Evolutionary conservation across 2,113 vertebrate genomes (phyloP).

Genomic region (Genyomyrus donnyi): DNA sequence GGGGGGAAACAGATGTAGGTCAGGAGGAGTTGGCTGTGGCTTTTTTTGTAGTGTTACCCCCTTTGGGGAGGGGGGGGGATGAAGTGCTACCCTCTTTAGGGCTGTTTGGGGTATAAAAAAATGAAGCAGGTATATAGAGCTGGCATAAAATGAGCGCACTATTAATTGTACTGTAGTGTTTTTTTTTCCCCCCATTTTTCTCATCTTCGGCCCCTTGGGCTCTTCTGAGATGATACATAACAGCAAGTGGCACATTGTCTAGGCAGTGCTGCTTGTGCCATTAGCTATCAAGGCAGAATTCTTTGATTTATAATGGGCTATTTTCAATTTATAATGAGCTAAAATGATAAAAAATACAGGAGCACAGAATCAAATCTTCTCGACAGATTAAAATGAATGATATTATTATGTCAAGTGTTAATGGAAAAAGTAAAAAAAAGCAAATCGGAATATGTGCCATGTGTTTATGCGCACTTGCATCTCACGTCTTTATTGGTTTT

Average conservation of each 20-base stretch:
- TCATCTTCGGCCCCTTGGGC: background rate
- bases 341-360: constrained; percentile 9
- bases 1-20: background rate
- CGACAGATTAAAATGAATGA: background rate
- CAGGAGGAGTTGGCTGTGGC: background rate
- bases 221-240: background rate
- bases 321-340: constrained; percentile 6
- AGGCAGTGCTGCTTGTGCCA: background rate
- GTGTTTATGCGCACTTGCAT: background rate
- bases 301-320: constrained; percentile 4
- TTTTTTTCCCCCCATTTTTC: background rate
- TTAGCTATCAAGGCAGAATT: background rate
- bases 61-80: background rate
- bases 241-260: background rate
- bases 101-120: background rate
- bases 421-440: background rate
- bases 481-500: background rate
- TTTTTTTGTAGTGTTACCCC: background rate
- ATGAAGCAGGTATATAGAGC: background rate
- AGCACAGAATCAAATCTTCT: background rate
- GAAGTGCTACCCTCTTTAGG: background rate
- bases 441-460: background rate
- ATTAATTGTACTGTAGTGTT: background rate
- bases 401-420: constrained; percentile 1
- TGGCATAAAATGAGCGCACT: background rate